Percentiles rank a stretch among this genome's conserved stretches.
Evolutionary conservation across 2,888 invertebrate genomes (phyloP).

Genomic region (Drosophila diplacantha): DNA sequence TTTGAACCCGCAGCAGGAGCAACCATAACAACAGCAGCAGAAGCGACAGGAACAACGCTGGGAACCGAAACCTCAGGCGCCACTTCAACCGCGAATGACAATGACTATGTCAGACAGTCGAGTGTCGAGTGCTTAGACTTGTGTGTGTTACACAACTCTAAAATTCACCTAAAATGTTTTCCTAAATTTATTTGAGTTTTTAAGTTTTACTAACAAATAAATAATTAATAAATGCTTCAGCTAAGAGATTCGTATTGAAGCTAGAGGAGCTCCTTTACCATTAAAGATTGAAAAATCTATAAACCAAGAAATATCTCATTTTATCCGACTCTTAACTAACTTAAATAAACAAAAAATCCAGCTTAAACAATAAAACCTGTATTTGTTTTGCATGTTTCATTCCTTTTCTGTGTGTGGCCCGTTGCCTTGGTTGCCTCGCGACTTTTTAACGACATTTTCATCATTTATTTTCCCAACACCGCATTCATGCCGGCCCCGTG

Average conservation of each 20-base stretch:
- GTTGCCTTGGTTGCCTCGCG: constrained; percentile 43
- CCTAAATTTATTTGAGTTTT: background rate
- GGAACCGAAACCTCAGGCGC: constrained; percentile 36
- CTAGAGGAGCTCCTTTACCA: no score
- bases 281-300: no score
- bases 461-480: constrained; percentile 62
- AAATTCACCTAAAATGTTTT: background rate
- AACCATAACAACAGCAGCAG: constrained; percentile 10
- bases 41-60: constrained; percentile 6
- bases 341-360: background rate
- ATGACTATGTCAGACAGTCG: constrained; percentile 3
- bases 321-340: no score
- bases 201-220: background rate
- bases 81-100: constrained; percentile 25
- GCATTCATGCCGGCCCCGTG: constrained; percentile 41
- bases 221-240: no score
- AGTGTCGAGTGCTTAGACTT: background rate
- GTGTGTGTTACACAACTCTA: background rate
- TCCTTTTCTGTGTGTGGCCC: constrained; percentile 18
- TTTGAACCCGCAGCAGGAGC: constrained; percentile 47
- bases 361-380: constrained; percentile 6
- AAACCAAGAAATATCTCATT: no score
- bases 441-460: constrained; percentile 55
- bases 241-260: no score
- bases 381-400: constrained; percentile 1